Evolutionary conservation across 2,113 vertebrate species (phyloP).

Genomic region (Phainopepla nitens): DNA sequence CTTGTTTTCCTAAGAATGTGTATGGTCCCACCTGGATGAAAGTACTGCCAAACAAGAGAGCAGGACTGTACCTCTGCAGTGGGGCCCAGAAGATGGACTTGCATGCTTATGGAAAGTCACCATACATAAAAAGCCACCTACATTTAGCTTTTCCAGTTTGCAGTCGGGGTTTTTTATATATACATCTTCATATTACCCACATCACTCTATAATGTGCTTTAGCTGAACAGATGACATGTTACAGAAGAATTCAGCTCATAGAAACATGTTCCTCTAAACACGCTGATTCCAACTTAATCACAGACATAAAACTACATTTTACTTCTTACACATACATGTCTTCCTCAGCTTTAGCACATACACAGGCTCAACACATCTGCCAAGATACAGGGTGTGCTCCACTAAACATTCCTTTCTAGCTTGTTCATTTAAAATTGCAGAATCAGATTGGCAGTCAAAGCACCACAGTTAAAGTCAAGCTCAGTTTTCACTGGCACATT

Average conservation of each 20-base stretch:
- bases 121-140: neutral
- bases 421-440: conserved; percentile 5
- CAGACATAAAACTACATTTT: neutral
- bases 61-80: neutral
- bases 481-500: neutral
- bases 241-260: neutral
- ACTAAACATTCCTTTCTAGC: conserved; percentile 25
- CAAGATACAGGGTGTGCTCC: conserved; percentile 9
- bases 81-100: rapidly evolving
- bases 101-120: neutral
- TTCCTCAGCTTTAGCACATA: neutral
- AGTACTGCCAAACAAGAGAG: neutral
- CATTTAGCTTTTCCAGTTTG: neutral
- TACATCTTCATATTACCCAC: neutral
- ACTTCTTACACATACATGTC: neutral
- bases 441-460: neutral
- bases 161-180: neutral
- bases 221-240: neutral
- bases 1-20: neutral
- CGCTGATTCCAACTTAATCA: neutral
- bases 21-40: neutral
- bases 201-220: neutral
- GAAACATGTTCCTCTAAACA: neutral
- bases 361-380: neutral
- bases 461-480: neutral